Evolutionary conservation across 2,888 invertebrate genomes (phyloP), one percentile per base, ranked within the genome.

Genomic region (Tetrapedia diversipes): DNA sequence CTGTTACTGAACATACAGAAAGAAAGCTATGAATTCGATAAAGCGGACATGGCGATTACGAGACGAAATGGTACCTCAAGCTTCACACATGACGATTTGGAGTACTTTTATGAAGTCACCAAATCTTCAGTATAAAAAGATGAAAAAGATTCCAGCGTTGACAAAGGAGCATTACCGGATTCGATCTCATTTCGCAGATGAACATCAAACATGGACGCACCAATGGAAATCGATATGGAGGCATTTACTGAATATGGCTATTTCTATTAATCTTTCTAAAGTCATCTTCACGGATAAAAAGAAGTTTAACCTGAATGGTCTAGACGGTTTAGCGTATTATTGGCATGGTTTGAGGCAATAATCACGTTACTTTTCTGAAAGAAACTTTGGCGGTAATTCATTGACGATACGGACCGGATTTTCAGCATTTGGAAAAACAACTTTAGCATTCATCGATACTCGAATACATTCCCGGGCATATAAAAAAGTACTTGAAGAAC

Each of bases 241-340:
- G 19, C 19, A 19, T 43, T n/a, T n/a, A 16, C n/a, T 41, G 41
- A 41, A 41, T 41, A 41, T 2, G 16, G 6, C 16, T 41, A 41
- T 41, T 41, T 41, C n/a, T 41, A 16, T 41, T n/a, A 16, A 43
- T 43, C 19, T 43, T 43, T 19, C 19, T n/a, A n/a, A 41, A 41
- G 41, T 41, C 41, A 41, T 41, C n/a, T 51, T 51, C 51, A 32
- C 51, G 4, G 51, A 51, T 19, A 32, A 51, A 27, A 51, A 51
- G n/a, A 51, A 53, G 16, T 54, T 54, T 37, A 37, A 54, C 16
- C 29, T 45, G 41, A 22, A 32, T 45, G 59, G 32, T 0, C 34
- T 19, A 41, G 45, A n/a, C n/a, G n/a, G n/a, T n/a, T n/a, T n/a
- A n/a, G n/a, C n/a, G n/a, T n/a, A n/a, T n/a, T n/a, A n/a, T 16